Evolutionary conservation across 2,888 invertebrate genomes (phyloP), one percentile per base, ranked within the genome.

Genomic region (Trichopoda pennipes): DNA sequence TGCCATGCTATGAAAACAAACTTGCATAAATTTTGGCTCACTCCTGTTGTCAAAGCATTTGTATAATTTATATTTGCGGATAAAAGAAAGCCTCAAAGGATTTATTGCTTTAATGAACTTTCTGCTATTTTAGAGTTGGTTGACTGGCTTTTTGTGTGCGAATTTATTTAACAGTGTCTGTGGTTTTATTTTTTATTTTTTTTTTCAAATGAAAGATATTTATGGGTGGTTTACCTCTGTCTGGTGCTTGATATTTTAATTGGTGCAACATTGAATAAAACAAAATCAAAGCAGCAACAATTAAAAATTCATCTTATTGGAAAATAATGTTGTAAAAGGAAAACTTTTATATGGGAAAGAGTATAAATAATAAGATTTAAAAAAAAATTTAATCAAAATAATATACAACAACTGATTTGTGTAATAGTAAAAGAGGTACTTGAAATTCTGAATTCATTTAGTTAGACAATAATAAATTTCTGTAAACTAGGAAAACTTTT

Each of bases 51-150:
- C 23, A 28, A 28, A 28, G 23, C 23, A 28, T 28, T n/a, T n/a
- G n/a, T n/a, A n/a, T n/a, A n/a, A n/a, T n/a, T n/a, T 56, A 42
- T 61, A 58, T 56, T 58, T 58, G 49, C 19, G n/a, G 35, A 12
- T 35, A 51, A 61, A 70, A 51, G 6, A 14, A 28, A 53, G 14
- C 32, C 32, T 68, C 51, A 76, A 66, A 75, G 51, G 68, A 76
- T 68, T 76, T 68, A 44, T 76, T 44, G 42, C 28, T 42, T 60
- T 66, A 66, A 58, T 58, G 21, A 74, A 44, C 49, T 74, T 51
- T 23, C n/a, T 32, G 32, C 42, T 60, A 17, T 38, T 75, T 56
- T 49, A n/a, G 16, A 19, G 44, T 19, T 16, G 49, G 28, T 28
- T 28, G 28, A 28, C 28, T 28, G 7, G 3, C n/a, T 28, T 28